phyloP scores from a whole-genome alignment of 2,113 vertebrate genomes.

The Sylvietta virens region DNA sequence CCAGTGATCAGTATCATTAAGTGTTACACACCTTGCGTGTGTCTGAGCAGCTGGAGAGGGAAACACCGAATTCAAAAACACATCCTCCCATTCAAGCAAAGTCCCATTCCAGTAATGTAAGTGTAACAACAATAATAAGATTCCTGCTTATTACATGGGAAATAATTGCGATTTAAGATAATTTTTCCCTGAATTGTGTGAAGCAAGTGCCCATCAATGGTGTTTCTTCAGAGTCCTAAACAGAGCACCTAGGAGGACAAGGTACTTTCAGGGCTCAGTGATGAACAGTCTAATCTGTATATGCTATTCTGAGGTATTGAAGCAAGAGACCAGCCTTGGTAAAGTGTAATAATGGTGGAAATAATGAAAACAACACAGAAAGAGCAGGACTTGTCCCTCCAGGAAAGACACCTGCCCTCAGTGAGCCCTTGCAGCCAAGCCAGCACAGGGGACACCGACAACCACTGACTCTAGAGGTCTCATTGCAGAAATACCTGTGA shows the following conservation, averaged over 20 bases:
- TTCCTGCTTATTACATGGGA: not conserved
- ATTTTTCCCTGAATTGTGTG: not conserved
- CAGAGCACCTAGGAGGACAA: not conserved
- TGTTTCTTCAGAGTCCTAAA: not conserved
- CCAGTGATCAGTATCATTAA: not conserved
- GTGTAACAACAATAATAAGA: not conserved
- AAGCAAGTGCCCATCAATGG: not conserved
- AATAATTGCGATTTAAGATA: not conserved
- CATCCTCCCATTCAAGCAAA: not conserved
- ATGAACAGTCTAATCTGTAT: not conserved
- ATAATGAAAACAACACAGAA: not conserved
- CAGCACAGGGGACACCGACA: rapidly evolving
- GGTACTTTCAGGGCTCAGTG: not conserved
- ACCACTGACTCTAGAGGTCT: rapidly evolving
- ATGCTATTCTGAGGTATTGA: not conserved
- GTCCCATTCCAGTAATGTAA: not conserved
- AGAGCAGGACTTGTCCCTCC: not conserved
- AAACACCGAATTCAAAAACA: not conserved
- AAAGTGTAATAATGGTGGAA: not conserved
- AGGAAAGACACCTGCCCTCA: not conserved
- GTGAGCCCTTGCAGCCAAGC: not conserved
- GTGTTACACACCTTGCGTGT: not conserved
- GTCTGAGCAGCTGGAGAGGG: not conserved
- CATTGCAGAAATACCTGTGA: rapidly evolving
- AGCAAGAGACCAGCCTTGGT: not conserved